phyloP scores from a whole-genome alignment of 2,888 invertebrate genomes.

The Torymus aiolomorphi region DNA sequence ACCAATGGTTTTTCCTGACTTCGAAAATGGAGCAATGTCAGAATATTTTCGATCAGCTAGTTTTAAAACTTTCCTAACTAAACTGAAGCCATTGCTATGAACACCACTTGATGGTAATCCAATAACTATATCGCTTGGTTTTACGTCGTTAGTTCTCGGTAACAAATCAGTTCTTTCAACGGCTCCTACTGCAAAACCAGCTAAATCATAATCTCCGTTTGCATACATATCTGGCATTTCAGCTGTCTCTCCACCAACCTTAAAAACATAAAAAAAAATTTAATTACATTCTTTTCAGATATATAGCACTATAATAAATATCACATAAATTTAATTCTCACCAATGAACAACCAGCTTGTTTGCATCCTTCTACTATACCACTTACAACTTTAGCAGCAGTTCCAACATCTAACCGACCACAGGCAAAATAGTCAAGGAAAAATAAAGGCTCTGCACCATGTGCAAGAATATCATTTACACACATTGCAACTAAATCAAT shows the following conservation, averaged over 20 bases:
- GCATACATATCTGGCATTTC: conserved; percentile 98
- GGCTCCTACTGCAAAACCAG: conserved; percentile 96
- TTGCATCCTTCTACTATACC: conserved; percentile 94
- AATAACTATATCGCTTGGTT: conserved; percentile 87
- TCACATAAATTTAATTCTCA: conserved; percentile 72
- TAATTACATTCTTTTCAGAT: too few species aligned
- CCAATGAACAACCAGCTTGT: conserved; percentile 90
- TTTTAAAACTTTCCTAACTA: conserved; percentile 88
- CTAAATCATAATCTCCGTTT: conserved; percentile 92
- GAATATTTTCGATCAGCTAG: conserved; percentile 81
- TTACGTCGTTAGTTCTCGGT: conserved; percentile 83
- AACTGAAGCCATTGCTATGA: conserved; percentile 96
- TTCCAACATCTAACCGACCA: conserved; percentile 86
- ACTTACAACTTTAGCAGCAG: conserved; percentile 86
- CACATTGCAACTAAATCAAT: conserved; percentile 99
- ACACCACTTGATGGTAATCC: conserved; percentile 93
- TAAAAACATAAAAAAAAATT: background rate
- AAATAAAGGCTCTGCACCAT: conserved; percentile 96
- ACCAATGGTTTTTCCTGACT: conserved; percentile 84
- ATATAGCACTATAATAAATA: too few species aligned
- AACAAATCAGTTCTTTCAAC: conserved; percentile 87
- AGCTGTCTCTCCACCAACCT: conserved; percentile 95
- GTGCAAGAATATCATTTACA: conserved; percentile 96
- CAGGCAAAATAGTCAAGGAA: conserved; percentile 98
- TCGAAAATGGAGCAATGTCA: conserved; percentile 85